Percentiles rank a stretch among this genome's conserved stretches.
Evolutionary conservation across 2,797 vertebrate genomes (phyloP).

Genomic region (Spatula clypeata): DNA sequence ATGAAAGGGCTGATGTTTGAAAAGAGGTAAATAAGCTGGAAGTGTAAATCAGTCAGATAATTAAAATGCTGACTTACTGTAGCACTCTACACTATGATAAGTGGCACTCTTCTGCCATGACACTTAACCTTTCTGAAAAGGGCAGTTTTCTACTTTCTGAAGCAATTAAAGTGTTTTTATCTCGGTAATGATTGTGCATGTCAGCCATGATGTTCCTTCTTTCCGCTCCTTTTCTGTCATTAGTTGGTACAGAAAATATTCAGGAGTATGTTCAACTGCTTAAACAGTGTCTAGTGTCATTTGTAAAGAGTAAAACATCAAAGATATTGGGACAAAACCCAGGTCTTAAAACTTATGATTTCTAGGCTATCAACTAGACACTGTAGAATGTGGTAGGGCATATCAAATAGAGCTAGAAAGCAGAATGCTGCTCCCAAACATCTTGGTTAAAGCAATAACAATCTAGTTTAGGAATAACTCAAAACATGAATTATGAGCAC

Average conservation of each 20-base stretch:
- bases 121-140: slow-evolving; percentile 39
- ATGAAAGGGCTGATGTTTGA: slow-evolving; percentile 28
- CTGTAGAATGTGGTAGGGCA: background rate
- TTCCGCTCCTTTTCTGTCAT: background rate
- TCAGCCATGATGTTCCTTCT: background rate
- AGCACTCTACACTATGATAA: background rate
- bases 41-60: slow-evolving; percentile 42
- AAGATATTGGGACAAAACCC: background rate
- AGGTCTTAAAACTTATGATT: background rate
- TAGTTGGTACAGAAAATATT: background rate
- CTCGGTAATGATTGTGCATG: background rate
- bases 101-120: background rate
- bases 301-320: background rate
- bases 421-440: background rate
- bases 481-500: background rate
- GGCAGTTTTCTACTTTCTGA: slow-evolving; percentile 37
- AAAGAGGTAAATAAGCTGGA: slow-evolving; percentile 43
- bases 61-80: slow-evolving; percentile 33
- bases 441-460: background rate
- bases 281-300: background rate
- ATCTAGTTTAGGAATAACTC: background rate
- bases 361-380: background rate
- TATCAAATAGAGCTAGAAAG: background rate
- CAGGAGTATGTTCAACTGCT: background rate
- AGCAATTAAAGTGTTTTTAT: slow-evolving; percentile 19